Evolutionary conservation across 2,113 vertebrate genomes (phyloP).

Genomic region (Cheilinus undulatus): DNA sequence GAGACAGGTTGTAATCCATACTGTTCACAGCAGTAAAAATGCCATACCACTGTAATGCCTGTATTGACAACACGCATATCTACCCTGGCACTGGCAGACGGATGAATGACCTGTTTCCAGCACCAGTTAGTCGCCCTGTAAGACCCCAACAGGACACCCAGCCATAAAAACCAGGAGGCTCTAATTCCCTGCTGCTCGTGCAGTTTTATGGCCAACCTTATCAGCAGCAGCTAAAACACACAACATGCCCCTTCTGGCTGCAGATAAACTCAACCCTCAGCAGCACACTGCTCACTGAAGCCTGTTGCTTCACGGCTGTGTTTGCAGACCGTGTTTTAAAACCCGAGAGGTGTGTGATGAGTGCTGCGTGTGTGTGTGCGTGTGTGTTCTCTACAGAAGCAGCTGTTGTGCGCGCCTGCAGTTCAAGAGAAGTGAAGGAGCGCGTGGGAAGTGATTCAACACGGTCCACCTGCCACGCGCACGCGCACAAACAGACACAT

Average conservation of each 20-base stretch:
- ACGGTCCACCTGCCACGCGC: conserved; percentile 79
- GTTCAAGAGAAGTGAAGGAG: conserved; percentile 72
- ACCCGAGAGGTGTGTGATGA: conserved; percentile 29
- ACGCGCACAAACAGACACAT: not conserved
- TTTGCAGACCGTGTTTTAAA: conserved; percentile 57
- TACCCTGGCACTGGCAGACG: not conserved
- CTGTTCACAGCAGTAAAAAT: not conserved
- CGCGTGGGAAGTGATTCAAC: conserved; percentile 77
- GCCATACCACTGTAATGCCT: not conserved
- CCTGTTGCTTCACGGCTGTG: conserved; percentile 73
- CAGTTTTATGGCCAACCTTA: conserved; percentile 51
- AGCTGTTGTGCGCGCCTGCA: conserved; percentile 68
- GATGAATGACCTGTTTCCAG: conserved; percentile 25
- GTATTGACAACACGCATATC: not conserved
- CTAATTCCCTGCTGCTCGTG: conserved; percentile 28
- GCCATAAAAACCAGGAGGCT: conserved; percentile 17
- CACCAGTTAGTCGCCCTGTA: conserved; percentile 22
- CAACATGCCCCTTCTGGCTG: conserved; percentile 61
- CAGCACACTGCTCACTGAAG: conserved; percentile 39
- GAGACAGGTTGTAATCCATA: not conserved
- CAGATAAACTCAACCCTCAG: conserved; percentile 64
- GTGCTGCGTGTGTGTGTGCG: conserved; percentile 31
- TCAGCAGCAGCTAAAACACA: conserved; percentile 70
- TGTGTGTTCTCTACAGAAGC: conserved; percentile 53
- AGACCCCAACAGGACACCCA: conserved; percentile 22